Evolutionary conservation across 2,888 invertebrate species (phyloP).

Genomic region (Drosophila sordidula): DNA sequence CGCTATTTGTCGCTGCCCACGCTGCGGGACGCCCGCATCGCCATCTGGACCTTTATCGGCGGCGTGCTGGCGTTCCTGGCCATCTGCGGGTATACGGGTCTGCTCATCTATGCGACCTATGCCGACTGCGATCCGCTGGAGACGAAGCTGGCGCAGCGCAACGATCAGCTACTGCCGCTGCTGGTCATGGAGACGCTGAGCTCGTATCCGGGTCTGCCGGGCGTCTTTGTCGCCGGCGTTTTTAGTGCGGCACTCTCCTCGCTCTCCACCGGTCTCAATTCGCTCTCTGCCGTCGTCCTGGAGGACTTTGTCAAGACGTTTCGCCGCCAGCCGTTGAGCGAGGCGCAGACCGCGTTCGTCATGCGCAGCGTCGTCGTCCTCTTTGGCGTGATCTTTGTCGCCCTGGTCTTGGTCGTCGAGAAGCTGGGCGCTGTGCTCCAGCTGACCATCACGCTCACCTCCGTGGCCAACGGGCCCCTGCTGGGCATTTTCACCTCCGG

Average conservation of each 20-base stretch:
- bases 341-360: constrained; percentile 87
- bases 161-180: constrained; percentile 92
- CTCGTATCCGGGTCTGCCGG: constrained; percentile 92
- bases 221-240: constrained; percentile 95
- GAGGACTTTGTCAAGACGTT: constrained; percentile 90
- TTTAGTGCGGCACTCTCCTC: constrained; percentile 96
- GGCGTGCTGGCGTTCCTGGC: constrained; percentile 91
- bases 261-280: constrained; percentile 91
- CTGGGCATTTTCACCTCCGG: constrained; percentile 90
- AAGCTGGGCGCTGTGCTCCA: constrained; percentile 90
- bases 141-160: constrained; percentile 89
- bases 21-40: constrained; percentile 86
- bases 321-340: constrained; percentile 86
- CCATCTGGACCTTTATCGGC: constrained; percentile 89
- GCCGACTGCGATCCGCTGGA: constrained; percentile 94
- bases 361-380: constrained; percentile 89
- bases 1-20: constrained; percentile 90
- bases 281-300: constrained; percentile 90
- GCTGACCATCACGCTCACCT: constrained; percentile 88
- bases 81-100: constrained; percentile 93
- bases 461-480: constrained; percentile 89
- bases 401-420: constrained; percentile 88
- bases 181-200: constrained; percentile 94
- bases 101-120: constrained; percentile 94
- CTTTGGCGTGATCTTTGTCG: constrained; percentile 88